These are phyloP conservation scores for Tolmerus cingulatus DNA, from an alignment of 2,888 invertebrate species.

Conservation along the genomic window DNA sequence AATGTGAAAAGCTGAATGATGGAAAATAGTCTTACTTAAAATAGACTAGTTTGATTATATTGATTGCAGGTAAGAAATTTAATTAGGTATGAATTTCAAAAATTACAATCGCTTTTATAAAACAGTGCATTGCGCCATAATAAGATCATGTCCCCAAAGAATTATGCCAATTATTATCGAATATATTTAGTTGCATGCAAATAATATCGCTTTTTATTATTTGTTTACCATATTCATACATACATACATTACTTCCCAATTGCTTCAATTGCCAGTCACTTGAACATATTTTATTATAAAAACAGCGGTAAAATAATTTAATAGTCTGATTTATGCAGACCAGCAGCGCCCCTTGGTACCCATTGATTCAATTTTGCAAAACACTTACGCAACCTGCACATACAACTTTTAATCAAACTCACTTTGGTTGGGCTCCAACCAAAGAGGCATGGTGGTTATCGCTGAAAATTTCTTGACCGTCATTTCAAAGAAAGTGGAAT, in stretches of 20 bases:
- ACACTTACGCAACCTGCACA: not conserved
- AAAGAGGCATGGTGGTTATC: not conserved
- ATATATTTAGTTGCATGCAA: not conserved
- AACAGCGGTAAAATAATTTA: constrained; percentile 11
- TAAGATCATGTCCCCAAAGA: not conserved
- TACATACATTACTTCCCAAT: not conserved
- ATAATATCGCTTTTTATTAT: not conserved
- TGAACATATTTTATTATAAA: not conserved
- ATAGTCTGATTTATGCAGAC: not conserved
- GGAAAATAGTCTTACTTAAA: too few species aligned
- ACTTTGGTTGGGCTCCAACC: not conserved
- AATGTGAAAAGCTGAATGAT: not conserved
- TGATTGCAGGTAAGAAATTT: too few species aligned
- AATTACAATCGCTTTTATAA: not conserved
- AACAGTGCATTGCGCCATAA: not conserved
- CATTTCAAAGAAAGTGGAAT: constrained; percentile 26
- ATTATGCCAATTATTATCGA: not conserved
- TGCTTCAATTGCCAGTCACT: not conserved
- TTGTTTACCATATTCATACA: not conserved
- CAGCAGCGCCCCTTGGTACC: not conserved
- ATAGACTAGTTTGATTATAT: too few species aligned
- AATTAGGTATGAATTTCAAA: too few species aligned
- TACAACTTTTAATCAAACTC: constrained; percentile 12
- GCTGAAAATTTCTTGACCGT: constrained; percentile 18
- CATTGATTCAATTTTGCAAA: constrained; percentile 4